Evolutionary conservation across 2,113 vertebrate genomes (phyloP).

Genomic region (Taxidea taxus): DNA sequence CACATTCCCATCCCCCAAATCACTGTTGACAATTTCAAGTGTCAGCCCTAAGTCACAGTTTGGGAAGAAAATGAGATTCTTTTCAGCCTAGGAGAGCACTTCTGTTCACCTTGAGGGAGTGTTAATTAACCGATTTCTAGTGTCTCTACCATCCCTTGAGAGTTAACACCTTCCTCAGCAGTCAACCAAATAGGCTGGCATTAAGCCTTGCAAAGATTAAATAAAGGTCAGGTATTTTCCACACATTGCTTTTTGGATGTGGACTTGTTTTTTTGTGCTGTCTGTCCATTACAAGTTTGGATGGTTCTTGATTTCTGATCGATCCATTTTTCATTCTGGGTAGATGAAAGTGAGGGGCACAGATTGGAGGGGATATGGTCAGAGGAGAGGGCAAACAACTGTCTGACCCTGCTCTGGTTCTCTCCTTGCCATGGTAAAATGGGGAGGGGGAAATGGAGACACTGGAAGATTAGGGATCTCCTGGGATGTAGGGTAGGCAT

Average conservation of each 20-base stretch:
- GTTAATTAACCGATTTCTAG: constrained; percentile 31
- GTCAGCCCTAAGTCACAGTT: constrained; percentile 51
- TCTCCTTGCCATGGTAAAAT: background rate
- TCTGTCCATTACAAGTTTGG: background rate
- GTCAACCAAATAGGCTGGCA: background rate
- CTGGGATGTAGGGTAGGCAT: background rate
- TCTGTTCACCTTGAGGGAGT: background rate
- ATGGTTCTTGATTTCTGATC: background rate
- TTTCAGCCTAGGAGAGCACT: background rate
- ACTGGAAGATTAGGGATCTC: background rate
- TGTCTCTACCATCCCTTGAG: background rate
- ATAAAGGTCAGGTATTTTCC: background rate
- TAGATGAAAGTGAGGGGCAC: background rate
- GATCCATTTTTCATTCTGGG: background rate
- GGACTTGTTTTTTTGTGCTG: constrained; percentile 1
- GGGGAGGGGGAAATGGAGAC: background rate
- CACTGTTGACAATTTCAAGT: constrained; percentile 51
- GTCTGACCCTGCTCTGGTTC: background rate
- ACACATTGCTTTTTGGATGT: background rate
- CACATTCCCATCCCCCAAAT: constrained; percentile 24
- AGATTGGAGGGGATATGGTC: background rate
- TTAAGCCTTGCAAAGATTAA: background rate
- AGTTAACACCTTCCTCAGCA: constrained; percentile 24
- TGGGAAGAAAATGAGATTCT: constrained; percentile 32
- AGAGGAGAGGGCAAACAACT: background rate